phyloP scores from a whole-genome alignment of 2,888 invertebrate genomes.

The Neelides folsomi region DNA sequence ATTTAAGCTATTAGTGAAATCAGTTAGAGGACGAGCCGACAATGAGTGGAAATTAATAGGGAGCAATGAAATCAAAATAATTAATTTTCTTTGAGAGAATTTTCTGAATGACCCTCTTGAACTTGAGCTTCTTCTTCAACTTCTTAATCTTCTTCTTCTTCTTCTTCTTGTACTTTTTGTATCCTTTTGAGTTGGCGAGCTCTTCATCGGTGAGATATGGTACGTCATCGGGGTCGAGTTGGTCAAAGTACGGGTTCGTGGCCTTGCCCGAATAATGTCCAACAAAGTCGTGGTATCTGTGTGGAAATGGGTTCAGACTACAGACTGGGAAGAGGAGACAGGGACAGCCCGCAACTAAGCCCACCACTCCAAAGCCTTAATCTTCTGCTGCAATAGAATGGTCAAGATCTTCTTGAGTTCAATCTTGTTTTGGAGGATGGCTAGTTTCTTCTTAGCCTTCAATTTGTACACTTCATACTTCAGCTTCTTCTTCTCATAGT shows the following conservation, averaged over 20 bases:
- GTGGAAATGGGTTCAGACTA: background rate
- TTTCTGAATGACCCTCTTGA: slow-evolving; percentile 32
- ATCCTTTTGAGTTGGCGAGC: slow-evolving; percentile 32
- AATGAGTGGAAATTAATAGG: slow-evolving; percentile 14
- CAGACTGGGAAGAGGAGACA: background rate
- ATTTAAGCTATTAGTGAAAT: too few species aligned
- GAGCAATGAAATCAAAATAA: slow-evolving; percentile 29
- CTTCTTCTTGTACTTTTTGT: slow-evolving; percentile 32
- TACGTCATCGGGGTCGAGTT: too few species aligned
- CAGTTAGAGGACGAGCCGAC: too few species aligned
- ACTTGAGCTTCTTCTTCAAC: slow-evolving; percentile 32
- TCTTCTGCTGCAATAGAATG: slow-evolving; percentile 31
- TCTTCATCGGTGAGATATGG: slow-evolving; percentile 20
- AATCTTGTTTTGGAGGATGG: slow-evolving; percentile 31
- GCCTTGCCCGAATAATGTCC: slow-evolving; percentile 2
- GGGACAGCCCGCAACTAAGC: slow-evolving; percentile 3
- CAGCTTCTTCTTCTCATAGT: slow-evolving; percentile 30
- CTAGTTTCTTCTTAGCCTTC: slow-evolving; percentile 33
- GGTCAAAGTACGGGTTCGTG: too few species aligned
- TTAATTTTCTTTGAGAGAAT: slow-evolving; percentile 31
- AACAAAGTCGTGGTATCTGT: slow-evolving; percentile 15
- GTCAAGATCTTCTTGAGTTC: slow-evolving; percentile 32
- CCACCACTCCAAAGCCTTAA: slow-evolving; percentile 32
- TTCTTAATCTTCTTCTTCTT: slow-evolving; percentile 32
- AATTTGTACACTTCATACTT: slow-evolving; percentile 32